Conservation (phyloP, 2,888 invertebrate species). For the Lydus trimaculatus region DNA sequence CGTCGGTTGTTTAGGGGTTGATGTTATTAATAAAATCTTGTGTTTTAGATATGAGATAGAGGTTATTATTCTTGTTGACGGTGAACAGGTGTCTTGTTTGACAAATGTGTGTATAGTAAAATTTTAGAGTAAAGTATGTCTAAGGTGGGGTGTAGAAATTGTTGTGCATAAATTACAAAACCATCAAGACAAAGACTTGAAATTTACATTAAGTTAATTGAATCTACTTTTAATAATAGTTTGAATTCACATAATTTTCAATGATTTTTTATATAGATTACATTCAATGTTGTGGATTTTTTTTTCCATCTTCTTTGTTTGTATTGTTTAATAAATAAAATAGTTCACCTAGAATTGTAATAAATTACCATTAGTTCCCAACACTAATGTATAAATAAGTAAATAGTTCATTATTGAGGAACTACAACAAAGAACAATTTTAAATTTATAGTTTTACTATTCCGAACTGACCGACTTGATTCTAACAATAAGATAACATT, state of each 20-base stretch:
- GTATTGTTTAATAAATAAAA: slow-evolving; percentile 13
- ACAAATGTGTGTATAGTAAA: slow-evolving; percentile 24
- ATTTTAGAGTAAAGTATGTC: neutral
- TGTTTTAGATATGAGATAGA: neutral
- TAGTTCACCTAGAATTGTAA: slow-evolving; percentile 19
- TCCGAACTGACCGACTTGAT: neutral
- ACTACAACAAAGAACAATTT: slow-evolving; percentile 12
- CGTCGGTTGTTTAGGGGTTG: neutral
- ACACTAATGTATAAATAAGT: neutral
- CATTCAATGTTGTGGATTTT: too few species aligned
- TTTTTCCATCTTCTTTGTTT: neutral
- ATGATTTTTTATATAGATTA: slow-evolving; percentile 12
- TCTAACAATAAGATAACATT: too few species aligned
- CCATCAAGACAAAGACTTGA: slow-evolving; percentile 34
- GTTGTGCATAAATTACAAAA: slow-evolving; percentile 33
- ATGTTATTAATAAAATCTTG: slow-evolving; percentile 1
- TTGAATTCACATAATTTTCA: neutral
- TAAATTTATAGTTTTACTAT: neutral
- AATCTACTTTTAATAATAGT: slow-evolving; percentile 30
- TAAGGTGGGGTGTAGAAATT: slow-evolving; percentile 31
- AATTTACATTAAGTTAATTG: slow-evolving; percentile 42
- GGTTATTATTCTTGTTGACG: slow-evolving; percentile 11
- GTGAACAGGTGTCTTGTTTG: slow-evolving; percentile 34
- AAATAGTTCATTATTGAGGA: neutral
- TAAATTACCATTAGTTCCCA: slow-evolving; percentile 16